phyloP scores from a whole-genome alignment of 2,797 vertebrate genomes.

The Gila robusta region DNA sequence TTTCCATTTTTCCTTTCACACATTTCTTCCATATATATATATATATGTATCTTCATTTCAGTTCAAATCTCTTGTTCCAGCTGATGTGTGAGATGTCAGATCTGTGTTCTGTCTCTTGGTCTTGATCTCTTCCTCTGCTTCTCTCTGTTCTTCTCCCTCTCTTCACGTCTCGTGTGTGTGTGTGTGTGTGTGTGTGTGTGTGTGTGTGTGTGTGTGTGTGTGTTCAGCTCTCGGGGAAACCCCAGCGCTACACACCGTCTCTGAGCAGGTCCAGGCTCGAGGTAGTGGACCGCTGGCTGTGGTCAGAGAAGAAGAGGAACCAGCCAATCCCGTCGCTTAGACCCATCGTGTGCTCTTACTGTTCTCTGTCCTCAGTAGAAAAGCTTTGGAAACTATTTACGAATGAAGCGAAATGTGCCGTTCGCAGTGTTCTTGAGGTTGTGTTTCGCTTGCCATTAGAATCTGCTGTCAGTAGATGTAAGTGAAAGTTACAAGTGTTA shows the following conservation, averaged over 20 bases:
- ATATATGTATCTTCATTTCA: background rate
- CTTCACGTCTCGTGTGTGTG: constrained; percentile 61
- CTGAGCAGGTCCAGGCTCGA: constrained; percentile 81
- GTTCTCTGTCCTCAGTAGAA: background rate
- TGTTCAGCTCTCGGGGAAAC: constrained; percentile 66
- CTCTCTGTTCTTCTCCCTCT: constrained; percentile 51
- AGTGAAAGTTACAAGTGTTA: too few species aligned
- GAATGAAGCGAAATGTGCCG: background rate
- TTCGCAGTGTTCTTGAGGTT: background rate
- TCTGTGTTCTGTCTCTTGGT: constrained; percentile 42
- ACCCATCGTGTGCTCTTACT: constrained; percentile 55
- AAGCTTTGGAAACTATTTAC: background rate
- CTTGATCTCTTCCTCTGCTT: constrained; percentile 56
- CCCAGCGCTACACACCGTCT: constrained; percentile 80
- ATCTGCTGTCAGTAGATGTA: background rate
- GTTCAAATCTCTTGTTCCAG: constrained; percentile 9
- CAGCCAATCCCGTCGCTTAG: constrained; percentile 66
- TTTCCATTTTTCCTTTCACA: background rate
- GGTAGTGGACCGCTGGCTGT: constrained; percentile 76
- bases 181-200: too few species aligned
- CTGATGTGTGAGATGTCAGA: constrained; percentile 34
- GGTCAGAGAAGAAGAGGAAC: constrained; percentile 83
- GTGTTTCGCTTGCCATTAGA: background rate
- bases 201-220: constrained; percentile 31
- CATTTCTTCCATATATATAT: background rate